Conservation (phyloP, 2,797 vertebrate species). For the Linurgus olivaceus region DNA sequence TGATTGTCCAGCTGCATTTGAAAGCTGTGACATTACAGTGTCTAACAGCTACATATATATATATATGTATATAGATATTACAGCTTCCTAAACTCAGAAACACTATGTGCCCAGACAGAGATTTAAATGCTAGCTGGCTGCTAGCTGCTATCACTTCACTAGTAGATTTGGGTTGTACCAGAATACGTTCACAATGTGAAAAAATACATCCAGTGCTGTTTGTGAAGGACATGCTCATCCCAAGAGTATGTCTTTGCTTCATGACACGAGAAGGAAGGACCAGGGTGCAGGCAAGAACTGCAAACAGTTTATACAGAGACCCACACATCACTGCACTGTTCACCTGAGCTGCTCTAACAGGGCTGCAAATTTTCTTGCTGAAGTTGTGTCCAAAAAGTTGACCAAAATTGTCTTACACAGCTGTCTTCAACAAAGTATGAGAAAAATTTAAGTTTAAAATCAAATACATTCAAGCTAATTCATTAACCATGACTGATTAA, state of each 20-base stretch:
- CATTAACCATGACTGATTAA: not conserved
- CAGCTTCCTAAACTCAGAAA: not conserved
- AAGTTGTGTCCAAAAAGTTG: not conserved
- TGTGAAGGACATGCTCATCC: not conserved
- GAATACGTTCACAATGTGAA: not conserved
- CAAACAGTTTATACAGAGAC: not conserved
- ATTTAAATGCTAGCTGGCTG: not conserved
- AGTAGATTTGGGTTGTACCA: not conserved
- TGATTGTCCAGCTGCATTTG: conserved; percentile 16
- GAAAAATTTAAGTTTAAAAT: not conserved
- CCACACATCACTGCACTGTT: not conserved
- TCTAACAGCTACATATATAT: not conserved
- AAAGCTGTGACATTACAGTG: not conserved
- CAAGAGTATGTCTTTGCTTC: not conserved
- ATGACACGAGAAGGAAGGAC: fast-evolving
- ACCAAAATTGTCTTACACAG: not conserved
- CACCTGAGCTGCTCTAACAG: not conserved
- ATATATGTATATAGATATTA: not conserved
- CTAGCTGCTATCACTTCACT: not conserved
- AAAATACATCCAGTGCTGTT: not conserved
- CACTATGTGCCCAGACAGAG: not conserved
- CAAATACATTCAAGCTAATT: not conserved
- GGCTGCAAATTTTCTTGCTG: not conserved
- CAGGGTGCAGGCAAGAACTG: not conserved
- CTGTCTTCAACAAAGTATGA: not conserved